A percentile compares a stretch with the other conserved stretches of the same genome.
phyloP scores from a whole-genome alignment of 1,140 invertebrate genomes.

The Ceratina japonica region DNA sequence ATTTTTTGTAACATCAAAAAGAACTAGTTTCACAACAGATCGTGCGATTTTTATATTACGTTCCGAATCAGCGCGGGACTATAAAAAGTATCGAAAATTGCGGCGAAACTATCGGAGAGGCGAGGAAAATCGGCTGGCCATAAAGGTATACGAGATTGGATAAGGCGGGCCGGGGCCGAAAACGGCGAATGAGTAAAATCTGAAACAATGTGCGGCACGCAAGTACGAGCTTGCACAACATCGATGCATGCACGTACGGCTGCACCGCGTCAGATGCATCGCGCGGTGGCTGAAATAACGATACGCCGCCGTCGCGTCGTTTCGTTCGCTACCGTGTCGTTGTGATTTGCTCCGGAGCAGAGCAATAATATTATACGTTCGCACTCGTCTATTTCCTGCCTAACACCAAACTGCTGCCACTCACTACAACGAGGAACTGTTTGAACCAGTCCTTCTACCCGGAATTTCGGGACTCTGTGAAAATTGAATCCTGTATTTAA shows the following conservation, averaged over 20 bases:
- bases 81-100: background rate
- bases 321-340: background rate
- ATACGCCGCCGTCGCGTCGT: constrained; percentile 37
- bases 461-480: background rate
- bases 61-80: no score
- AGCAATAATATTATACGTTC: constrained; percentile 35
- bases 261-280: constrained; percentile 43
- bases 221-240: background rate
- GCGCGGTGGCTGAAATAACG: constrained; percentile 26
- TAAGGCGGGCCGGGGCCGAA: background rate
- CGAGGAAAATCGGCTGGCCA: no score
- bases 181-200: constrained; percentile 1
- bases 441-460: background rate
- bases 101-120: no score
- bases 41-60: no score
- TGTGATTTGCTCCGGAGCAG: constrained; percentile 8
- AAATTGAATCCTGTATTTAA: background rate
- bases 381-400: constrained; percentile 17
- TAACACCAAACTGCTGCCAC: constrained; percentile 25
- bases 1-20: no score
- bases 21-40: no score
- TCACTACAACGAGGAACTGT: constrained; percentile 5
- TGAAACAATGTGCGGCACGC: constrained; percentile 23
- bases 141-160: background rate
- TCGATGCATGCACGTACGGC: constrained; percentile 14